Conservation (phyloP, 1,140 invertebrate genomes). For the Caenorhabditis latens region DNA sequence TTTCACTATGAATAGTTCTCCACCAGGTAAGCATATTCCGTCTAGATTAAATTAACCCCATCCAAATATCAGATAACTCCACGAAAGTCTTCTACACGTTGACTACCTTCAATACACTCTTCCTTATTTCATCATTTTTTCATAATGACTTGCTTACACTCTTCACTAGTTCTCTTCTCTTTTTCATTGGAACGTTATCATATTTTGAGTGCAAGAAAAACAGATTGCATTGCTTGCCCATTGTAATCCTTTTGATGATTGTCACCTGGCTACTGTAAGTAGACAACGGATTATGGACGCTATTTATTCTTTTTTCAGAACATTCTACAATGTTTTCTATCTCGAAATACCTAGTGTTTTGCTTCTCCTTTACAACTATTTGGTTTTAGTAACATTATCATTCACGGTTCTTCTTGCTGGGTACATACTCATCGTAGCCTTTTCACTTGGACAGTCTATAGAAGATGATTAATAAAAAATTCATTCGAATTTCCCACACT, state of each 20-base stretch:
- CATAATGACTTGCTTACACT: neutral
- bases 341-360: neutral
- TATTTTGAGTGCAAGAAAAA: neutral
- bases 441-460: neutral
- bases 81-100: neutral
- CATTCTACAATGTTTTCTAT: constrained; percentile 6
- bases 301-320: neutral
- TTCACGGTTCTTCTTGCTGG: neutral
- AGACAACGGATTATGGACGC: no score
- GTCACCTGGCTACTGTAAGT: neutral
- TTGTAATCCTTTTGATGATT: neutral
- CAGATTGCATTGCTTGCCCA: neutral
- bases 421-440: neutral
- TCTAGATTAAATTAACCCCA: no score
- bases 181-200: neutral
- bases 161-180: neutral
- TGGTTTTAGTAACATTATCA: neutral
- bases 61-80: neutral
- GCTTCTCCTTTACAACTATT: neutral
- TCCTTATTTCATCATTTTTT: neutral
- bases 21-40: no score
- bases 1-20: no score
- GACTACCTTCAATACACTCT: neutral
- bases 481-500: neutral
- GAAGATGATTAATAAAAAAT: neutral